Percentiles rank a stretch among this genome's conserved stretches.
phyloP scores from a whole-genome alignment of 2,888 invertebrate genomes.

The Cryptocephalus primarius region DNA sequence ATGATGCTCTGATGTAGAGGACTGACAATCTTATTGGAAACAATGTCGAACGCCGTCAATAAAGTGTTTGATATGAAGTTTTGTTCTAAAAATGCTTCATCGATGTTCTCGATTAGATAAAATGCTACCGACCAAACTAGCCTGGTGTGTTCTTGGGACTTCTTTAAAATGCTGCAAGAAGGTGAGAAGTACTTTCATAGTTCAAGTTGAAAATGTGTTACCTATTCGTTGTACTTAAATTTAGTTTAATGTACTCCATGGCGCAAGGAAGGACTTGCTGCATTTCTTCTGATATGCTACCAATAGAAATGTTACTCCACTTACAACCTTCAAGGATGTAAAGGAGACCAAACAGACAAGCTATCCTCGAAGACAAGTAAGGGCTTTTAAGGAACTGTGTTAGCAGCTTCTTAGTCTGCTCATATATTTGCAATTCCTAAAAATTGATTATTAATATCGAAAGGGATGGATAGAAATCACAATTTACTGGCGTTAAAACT shows the following conservation, averaged over 20 bases:
- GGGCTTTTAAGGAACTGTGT: slow-evolving; percentile 50
- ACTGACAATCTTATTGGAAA: slow-evolving; percentile 14
- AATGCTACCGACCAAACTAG: slow-evolving; percentile 66
- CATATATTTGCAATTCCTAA: slow-evolving; percentile 46
- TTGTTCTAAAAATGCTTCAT: slow-evolving; percentile 49
- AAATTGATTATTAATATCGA: slow-evolving; percentile 12
- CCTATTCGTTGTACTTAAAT: slow-evolving; percentile 35
- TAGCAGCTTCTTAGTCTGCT: slow-evolving; percentile 49
- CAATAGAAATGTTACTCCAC: slow-evolving; percentile 37
- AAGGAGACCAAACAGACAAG: slow-evolving; percentile 54
- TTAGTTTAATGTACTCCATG: slow-evolving; percentile 43
- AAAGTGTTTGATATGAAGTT: slow-evolving; percentile 47
- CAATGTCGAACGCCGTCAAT: slow-evolving; percentile 44
- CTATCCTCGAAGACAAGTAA: slow-evolving; percentile 50
- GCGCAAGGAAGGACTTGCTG: slow-evolving; percentile 41
- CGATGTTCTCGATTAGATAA: slow-evolving; percentile 62
- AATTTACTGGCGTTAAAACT: slow-evolving; percentile 47
- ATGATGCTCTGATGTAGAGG: slow-evolving; percentile 20
- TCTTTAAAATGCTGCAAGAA: slow-evolving; percentile 24
- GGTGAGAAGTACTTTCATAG: background rate
- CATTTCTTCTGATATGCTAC: slow-evolving; percentile 39
- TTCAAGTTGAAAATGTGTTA: slow-evolving; percentile 15
- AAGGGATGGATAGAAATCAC: background rate
- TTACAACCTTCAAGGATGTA: slow-evolving; percentile 53
- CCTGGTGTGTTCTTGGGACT: slow-evolving; percentile 51